phyloP scores from a whole-genome alignment of 2,113 vertebrate species.

The Eclectus roratus region DNA sequence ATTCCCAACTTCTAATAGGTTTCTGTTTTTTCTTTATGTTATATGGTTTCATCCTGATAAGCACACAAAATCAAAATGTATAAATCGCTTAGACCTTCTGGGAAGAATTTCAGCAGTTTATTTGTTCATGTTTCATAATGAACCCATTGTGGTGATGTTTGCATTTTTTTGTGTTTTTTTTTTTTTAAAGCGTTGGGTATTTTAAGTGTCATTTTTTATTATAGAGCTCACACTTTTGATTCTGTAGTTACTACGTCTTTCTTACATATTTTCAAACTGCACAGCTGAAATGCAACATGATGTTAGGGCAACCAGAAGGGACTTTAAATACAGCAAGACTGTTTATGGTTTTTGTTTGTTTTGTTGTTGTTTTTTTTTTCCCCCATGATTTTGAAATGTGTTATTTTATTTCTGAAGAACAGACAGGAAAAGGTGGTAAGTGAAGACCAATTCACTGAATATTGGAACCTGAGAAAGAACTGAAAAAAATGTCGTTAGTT shows the following conservation, averaged over 20 bases:
- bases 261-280: neutral
- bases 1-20: neutral
- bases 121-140: neutral
- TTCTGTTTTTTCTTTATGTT: neutral
- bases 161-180: rapidly evolving
- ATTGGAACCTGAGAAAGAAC: neutral
- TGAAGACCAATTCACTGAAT: neutral
- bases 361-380: neutral
- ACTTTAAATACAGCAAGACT: neutral
- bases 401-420: neutral
- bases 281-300: neutral
- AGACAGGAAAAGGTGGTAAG: neutral
- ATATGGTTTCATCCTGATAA: neutral
- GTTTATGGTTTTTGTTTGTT: neutral
- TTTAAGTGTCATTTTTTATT: neutral
- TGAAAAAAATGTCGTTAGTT: neutral
- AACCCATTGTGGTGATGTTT: neutral
- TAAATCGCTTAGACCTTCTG: neutral
- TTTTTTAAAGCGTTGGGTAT: neutral
- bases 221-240: neutral
- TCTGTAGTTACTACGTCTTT: neutral
- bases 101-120: neutral
- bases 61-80: neutral
- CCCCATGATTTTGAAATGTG: neutral
- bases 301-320: neutral